Percentiles rank a stretch among this genome's conserved stretches.
Evolutionary conservation across 2,797 vertebrate genomes (phyloP).

Genomic region (Epinephelus awoara): DNA sequence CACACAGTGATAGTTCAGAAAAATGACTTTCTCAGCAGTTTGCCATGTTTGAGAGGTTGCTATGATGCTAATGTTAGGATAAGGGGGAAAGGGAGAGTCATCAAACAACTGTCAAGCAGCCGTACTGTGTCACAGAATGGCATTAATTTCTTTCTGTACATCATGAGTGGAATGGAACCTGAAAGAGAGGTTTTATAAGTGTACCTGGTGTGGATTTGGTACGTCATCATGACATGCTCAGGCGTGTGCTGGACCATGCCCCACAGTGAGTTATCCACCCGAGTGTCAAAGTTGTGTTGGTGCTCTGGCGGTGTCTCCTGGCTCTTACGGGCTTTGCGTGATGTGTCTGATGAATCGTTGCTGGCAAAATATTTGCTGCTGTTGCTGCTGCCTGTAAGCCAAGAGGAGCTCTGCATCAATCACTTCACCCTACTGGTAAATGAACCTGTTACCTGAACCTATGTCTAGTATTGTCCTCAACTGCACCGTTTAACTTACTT

Average conservation of each 20-base stretch:
- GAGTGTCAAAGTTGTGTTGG: conserved; percentile 65
- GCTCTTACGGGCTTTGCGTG: conserved; percentile 79
- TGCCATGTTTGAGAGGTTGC: neutral
- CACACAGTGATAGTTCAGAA: neutral
- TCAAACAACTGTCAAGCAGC: neutral
- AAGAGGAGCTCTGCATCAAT: conserved; percentile 20
- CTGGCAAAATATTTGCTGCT: conserved; percentile 89
- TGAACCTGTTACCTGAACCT: neutral
- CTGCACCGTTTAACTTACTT: neutral
- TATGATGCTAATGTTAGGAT: neutral
- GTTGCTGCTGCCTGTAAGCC: conserved; percentile 88
- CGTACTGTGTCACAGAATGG: neutral
- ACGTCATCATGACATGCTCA: conserved; percentile 89
- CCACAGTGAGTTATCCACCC: conserved; percentile 84
- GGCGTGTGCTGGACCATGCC: conserved; percentile 87
- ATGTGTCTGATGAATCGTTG: conserved; percentile 87
- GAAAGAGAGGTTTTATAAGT: neutral
- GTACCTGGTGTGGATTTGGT: conserved; percentile 91
- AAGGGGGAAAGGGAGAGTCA: neutral
- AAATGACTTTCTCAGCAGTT: neutral
- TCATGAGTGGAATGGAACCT: no score
- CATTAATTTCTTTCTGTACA: neutral
- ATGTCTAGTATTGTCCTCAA: neutral
- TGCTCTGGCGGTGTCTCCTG: conserved; percentile 74
- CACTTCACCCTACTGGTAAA: neutral